Evolutionary conservation across 2,797 vertebrate genomes (phyloP), one percentile per base, ranked within the genome.

Genomic region (Adelosebastes latens): DNA sequence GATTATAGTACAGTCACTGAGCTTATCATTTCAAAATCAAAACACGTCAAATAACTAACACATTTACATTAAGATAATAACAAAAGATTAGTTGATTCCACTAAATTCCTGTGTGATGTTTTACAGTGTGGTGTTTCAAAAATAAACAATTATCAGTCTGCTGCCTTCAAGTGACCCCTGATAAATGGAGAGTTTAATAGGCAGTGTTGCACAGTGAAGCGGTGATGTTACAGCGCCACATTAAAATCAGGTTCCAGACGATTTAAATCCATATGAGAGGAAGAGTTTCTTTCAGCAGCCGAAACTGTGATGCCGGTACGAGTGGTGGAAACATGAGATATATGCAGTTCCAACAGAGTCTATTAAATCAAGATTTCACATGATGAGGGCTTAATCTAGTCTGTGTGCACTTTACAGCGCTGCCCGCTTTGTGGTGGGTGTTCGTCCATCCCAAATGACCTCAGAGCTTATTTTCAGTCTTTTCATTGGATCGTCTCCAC

Each of bases 321-420:
- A 83, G 39, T 27, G 49, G 18, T 64, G 63, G 59, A 70, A 69
- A 63, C 66, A 72, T 56, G 10, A 22, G 59, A 64, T 73, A 60
- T 53, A 42, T 71, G 70, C 66, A 22, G 42, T 11, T 79, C 63
- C 29, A 70, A n/a, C 81, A 75, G 78, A 56, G n/a, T 71, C 62
- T 59, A 24, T 55, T 78, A 76, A 77, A 88, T 63, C 78, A 64
- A 83, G 68, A 87, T 68, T 86, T 81, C 75, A 85, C 75, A 86
- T 77, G 79, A 89, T 62, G 63, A 75, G 55, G 29, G 8, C 20
- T 79, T 86, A 77, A 89, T 90, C 83, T 74, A 75, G 39, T 75
- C 55, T 34, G 64, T 65, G 52, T 60, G 29, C 76, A 49, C 67
- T 73, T 83, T 55, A 76, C 63, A 70, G 63, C 24, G 4, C 64